A percentile compares a stretch with the other conserved stretches of the same genome.
phyloP scores from a whole-genome alignment of 2,797 vertebrate genomes.

The Lithobates sylvaticus region DNA sequence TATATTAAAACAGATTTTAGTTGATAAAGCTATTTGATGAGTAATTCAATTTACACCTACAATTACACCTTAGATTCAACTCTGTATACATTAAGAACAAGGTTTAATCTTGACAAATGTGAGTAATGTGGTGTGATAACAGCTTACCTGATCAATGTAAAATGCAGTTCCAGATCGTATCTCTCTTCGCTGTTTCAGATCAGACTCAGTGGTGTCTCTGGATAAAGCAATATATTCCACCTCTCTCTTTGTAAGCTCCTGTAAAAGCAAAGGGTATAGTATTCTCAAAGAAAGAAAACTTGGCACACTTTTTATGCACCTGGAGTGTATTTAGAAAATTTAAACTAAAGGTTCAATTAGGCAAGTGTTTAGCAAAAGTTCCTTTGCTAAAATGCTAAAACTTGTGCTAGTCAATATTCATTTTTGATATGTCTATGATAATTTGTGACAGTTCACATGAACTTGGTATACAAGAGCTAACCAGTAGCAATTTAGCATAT shows the following conservation, averaged over 20 bases:
- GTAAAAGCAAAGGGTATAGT: constrained; percentile 22
- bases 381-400: too few relatives aligned
- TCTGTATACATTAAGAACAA: constrained; percentile 40
- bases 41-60: neutral
- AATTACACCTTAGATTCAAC: neutral
- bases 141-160: constrained; percentile 93
- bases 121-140: neutral
- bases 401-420: too few relatives aligned
- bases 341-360: too few relatives aligned
- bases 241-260: constrained; percentile 94
- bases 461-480: too few relatives aligned
- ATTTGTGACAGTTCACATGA: too few relatives aligned
- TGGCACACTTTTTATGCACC: too few relatives aligned
- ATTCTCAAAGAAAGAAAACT: neutral
- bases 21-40: neutral
- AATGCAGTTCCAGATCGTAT: constrained; percentile 92
- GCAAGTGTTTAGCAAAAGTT: too few relatives aligned
- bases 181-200: constrained; percentile 96
- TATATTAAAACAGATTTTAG: neutral
- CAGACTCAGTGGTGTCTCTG: constrained; percentile 94
- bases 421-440: too few relatives aligned
- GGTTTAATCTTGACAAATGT: constrained; percentile 14
- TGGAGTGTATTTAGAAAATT: too few relatives aligned
- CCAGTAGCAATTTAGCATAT: too few relatives aligned
- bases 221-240: constrained; percentile 94